Base-by-base conservation (phyloP, 2,113 vertebrate species). In the Cyprinodon variegatus region DNA sequence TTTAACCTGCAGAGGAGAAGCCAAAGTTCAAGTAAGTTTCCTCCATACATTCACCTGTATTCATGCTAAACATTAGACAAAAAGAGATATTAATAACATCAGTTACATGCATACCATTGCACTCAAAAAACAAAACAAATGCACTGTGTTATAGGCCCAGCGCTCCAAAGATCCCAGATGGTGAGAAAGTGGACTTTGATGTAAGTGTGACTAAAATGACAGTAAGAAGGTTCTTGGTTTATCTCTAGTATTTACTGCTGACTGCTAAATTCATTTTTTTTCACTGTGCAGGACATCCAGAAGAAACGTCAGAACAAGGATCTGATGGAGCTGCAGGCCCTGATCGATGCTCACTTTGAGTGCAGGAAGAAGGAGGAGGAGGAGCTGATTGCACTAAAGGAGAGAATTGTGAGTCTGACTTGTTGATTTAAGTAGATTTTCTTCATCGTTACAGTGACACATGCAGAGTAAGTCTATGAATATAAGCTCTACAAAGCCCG, bases 231-330 rank as follows among this genome's bases (percentile, higher is more conserved):
- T 4, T 66, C 50, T 74, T 8, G 48, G 22, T 11, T 17, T 1
- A 0, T 12, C 59, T 38, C 1, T 0, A 3, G n/a, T 8, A 11
- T 65, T 12, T 72, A 15, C 11, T 39, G 14, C 70, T 86, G 70
- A 89, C 3, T 0, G 0, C 12, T 6, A n/a, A 29, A n/a, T 15
- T 57, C 5, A 22, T 60, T 11, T 57, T 0, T 3, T 10, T 61
- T 4, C 11, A 17, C 0, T 2, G 29, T 1, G 41, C 90, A 99
- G 98, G 98, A 99, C 93, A 99, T 99, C 89, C 98, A 99, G 92
- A 99, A 99, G 94, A 99, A 99, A 75, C 96, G 98, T 65, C 97
- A 98, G 94, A 99, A 99, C 94, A 99, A 99, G 91, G 98, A 99
- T 74, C 95, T 98, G 84, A 68, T 95, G 64, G 98, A 99, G 94